Conservation (phyloP, 2,113 vertebrate species). For the Ceratotherium simum region DNA sequence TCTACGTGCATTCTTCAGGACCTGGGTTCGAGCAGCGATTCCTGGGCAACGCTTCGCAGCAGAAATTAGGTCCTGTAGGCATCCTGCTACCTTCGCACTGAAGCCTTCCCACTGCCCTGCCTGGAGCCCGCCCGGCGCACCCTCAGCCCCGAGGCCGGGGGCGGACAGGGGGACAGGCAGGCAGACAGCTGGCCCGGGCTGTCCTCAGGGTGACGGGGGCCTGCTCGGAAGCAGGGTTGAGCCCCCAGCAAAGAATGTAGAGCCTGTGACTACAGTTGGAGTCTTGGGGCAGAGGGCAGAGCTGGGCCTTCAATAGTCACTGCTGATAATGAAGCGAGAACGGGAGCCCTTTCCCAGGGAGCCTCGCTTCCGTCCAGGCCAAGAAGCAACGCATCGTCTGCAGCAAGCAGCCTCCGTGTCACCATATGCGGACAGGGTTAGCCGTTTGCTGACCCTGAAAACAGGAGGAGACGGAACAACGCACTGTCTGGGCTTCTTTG, state of each 20-base stretch:
- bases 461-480: not conserved
- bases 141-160: accelerated
- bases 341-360: not conserved
- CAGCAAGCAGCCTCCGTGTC: not conserved
- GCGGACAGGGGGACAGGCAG: not conserved
- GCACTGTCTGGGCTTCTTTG: not conserved
- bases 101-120: not conserved
- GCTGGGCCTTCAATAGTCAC: not conserved
- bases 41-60: not conserved
- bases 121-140: not conserved
- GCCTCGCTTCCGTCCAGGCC: not conserved
- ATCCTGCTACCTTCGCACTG: not conserved
- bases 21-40: not conserved
- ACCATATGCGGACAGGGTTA: not conserved
- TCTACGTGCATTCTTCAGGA: not conserved
- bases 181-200: not conserved
- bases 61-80: not conserved
- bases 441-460: not conserved
- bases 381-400: not conserved
- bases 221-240: not conserved
- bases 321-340: not conserved
- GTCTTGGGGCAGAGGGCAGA: not conserved
- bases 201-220: accelerated
- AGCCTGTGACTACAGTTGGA: not conserved
- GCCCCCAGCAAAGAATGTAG: not conserved